These are phyloP conservation scores for Typhlichthys subterraneus DNA, from an alignment of 2,797 vertebrate genomes.

Conservation along the genomic window DNA sequence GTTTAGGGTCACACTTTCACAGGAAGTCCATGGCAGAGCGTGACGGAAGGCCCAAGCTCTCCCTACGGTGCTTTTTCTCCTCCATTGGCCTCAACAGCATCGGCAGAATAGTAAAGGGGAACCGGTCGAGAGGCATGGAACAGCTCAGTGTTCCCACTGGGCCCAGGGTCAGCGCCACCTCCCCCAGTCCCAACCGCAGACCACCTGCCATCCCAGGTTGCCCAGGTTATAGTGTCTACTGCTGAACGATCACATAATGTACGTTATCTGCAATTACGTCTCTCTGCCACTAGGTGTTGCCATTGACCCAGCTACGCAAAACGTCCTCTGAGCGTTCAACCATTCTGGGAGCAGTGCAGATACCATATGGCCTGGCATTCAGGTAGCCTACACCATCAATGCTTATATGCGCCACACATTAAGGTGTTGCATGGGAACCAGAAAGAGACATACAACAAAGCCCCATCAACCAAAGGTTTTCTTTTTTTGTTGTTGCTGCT, in stretches of 20 bases:
- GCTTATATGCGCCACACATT: neutral
- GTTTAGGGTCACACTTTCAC: neutral
- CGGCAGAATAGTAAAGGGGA: conserved; percentile 77
- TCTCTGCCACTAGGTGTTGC: conserved; percentile 84
- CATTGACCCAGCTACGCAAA: conserved; percentile 86
- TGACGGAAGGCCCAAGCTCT: conserved; percentile 78
- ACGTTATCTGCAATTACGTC: conserved; percentile 37
- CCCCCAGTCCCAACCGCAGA: conserved; percentile 73
- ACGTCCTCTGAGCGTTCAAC: conserved; percentile 69
- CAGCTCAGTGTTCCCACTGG: conserved; percentile 70
- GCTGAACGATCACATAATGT: conserved; percentile 1
- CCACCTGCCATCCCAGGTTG: conserved; percentile 44
- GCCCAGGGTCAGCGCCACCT: conserved; percentile 53
- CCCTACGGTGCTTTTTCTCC: conserved; percentile 82
- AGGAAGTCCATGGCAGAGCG: conserved; percentile 60
- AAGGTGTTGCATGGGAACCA: neutral
- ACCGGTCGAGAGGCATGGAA: conserved; percentile 82
- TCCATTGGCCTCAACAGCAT: conserved; percentile 81
- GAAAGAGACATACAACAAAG: neutral
- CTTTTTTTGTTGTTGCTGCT: too few species aligned
- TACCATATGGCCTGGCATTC: conserved; percentile 36
- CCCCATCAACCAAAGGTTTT: neutral
- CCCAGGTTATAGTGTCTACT: conserved; percentile 4
- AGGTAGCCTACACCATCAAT: conserved; percentile 70
- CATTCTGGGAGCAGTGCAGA: too few species aligned